A percentile compares a stretch with the other conserved stretches of the same genome.
phyloP scores from a whole-genome alignment of 2,888 invertebrate species.

The Pristionchus japonicus region DNA sequence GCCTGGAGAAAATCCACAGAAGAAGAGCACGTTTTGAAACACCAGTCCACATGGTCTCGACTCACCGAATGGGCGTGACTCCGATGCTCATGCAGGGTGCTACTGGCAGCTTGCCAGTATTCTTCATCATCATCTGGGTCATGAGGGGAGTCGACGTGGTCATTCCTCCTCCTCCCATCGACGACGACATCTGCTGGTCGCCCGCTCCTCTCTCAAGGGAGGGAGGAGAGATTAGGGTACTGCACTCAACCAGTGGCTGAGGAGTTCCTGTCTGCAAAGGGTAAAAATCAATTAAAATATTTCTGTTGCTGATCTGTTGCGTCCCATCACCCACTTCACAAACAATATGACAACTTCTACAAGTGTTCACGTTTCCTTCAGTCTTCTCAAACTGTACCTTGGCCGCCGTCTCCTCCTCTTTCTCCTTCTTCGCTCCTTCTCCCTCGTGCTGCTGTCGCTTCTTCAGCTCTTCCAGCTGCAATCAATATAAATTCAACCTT shows the following conservation, averaged over 20 bases:
- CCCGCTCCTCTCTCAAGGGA: not conserved
- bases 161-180: too few relatives aligned
- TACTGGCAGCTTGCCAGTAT: conserved; percentile 43
- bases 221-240: not conserved
- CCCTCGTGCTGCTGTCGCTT: conserved; percentile 18
- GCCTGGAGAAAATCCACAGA: too few relatives aligned
- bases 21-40: too few relatives aligned
- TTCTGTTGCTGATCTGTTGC: too few relatives aligned
- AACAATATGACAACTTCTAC: too few relatives aligned
- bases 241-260: not conserved
- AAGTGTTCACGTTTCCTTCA: too few relatives aligned
- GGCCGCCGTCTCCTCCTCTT: not conserved
- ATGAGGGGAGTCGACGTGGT: not conserved
- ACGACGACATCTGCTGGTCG: not conserved
- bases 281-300: not conserved
- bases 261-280: not conserved
- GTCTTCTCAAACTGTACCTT: too few relatives aligned
- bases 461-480: conserved; percentile 43
- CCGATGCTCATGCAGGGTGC: conserved; percentile 11
- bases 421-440: conserved; percentile 23
- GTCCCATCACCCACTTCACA: too few relatives aligned
- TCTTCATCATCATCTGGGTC: not conserved
- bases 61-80: conserved; percentile 38
- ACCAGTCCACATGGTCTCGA: not conserved
- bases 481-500: too few relatives aligned